Evolutionary conservation across 2,888 invertebrate species (phyloP).

Genomic region (Leucoptera coffeella): DNA sequence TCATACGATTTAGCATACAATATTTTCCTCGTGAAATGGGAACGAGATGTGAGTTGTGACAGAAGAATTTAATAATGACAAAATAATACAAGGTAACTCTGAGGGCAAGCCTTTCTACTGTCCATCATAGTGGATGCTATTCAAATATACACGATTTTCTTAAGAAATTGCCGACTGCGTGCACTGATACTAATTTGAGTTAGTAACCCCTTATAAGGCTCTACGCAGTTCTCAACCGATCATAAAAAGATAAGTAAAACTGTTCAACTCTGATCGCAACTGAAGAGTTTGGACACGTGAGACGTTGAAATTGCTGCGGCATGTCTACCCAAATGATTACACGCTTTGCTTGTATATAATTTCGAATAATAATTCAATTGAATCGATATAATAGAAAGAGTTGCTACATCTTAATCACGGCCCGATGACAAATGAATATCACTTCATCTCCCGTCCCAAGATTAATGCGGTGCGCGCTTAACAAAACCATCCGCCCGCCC

Average conservation of each 20-base stretch:
- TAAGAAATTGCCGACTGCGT: constrained; percentile 40
- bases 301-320: no score
- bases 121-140: constrained; percentile 47
- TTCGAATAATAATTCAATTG: constrained; percentile 38
- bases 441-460: constrained; percentile 39
- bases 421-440: constrained; percentile 49
- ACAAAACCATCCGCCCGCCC: constrained; percentile 41
- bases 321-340: no score
- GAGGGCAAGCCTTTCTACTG: constrained; percentile 49
- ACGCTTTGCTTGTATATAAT: constrained; percentile 12
- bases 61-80: constrained; percentile 54
- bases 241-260: no score
- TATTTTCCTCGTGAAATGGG: constrained; percentile 46
- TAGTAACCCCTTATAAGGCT: no score
- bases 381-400: constrained; percentile 37
- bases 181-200: no score
- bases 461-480: constrained; percentile 43
- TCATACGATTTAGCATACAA: constrained; percentile 54
- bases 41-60: constrained; percentile 43
- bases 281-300: no score
- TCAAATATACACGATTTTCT: constrained; percentile 47
- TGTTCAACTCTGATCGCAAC: no score
- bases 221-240: no score
- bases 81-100: constrained; percentile 50
- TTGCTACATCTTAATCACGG: constrained; percentile 39